Base-by-base conservation (phyloP, 2,797 vertebrate species). In the Sciurus vulgaris region DNA sequence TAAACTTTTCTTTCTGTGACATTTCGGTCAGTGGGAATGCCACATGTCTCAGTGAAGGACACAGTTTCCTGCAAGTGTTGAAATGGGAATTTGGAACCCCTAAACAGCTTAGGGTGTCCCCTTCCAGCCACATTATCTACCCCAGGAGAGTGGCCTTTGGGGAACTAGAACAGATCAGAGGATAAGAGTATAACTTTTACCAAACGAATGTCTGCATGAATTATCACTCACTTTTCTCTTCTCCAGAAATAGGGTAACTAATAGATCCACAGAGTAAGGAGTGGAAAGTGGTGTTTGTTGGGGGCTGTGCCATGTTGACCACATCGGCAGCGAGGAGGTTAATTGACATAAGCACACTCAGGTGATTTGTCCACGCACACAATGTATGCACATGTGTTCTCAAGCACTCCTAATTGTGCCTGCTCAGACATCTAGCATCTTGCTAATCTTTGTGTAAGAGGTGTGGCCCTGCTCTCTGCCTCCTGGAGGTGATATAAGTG, bases 1-100 rank as follows among this genome's bases (percentile, higher is more conserved):
- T 78, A 97, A 97, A 94, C 98, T 98, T 97, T 65, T 95, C 95
- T 97, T 97, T 82, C 51, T 67, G 87, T 96, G 97, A 98, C 20
- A 35, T 95, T 97, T 96, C 84, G 97, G 96, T 89, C 92, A 95
- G 73, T 44, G 77, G 93, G 70, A 73, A 90, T 63, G 44, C 72
- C 61, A 28, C 47, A 56, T 14, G 85, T 76, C 95, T 97, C 86
- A 54, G 79, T 70, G 69, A 79, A 89, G 89, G 90, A 95, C 72
- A 13, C 2, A 33, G 95, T 96, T 97, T 94, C 73, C 78, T 89
- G 89, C 22, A 59, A 97, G 96, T 79, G 87, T 81, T 89, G 94
- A 88, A 38, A 41, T 0, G 81, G 95, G 69, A 96, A 96, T 78
- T 59, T 77, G 49, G 97, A 93, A 97, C 94, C 97, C 65, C 93